Evolutionary conservation across 2,888 invertebrate species (phyloP).

Genomic region (Drosophila robusta): DNA sequence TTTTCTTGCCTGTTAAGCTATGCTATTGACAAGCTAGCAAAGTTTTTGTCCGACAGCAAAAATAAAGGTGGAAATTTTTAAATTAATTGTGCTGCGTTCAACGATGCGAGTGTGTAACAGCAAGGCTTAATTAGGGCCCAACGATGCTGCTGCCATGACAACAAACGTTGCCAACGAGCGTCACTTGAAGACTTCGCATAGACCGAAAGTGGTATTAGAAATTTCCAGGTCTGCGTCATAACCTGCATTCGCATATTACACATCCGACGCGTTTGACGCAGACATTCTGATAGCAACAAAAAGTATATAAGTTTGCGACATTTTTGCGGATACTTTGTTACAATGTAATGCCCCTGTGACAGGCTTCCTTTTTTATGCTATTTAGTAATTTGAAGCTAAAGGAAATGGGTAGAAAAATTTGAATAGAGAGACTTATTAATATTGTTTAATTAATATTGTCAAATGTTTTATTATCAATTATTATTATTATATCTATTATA

Average conservation of each 20-base stretch:
- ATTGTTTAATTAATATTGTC: too few species aligned
- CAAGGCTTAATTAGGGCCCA: constrained; percentile 62
- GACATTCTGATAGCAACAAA: constrained; percentile 11
- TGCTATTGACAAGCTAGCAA: constrained; percentile 25
- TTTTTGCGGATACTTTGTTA: constrained; percentile 4
- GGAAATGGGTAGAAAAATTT: background rate
- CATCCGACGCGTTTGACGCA: constrained; percentile 32
- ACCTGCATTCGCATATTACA: constrained; percentile 25
- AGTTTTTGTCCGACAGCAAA: constrained; percentile 4
- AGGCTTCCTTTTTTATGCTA: background rate
- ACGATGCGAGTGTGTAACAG: constrained; percentile 66
- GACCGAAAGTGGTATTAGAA: constrained; percentile 23
- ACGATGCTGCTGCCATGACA: constrained; percentile 14
- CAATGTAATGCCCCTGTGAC: background rate
- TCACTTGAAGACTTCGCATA: constrained; percentile 4
- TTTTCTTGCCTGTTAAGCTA: constrained; percentile 16
- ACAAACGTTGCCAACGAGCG: constrained; percentile 16
- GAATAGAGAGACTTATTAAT: too few species aligned
- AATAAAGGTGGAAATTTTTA: constrained; percentile 27
- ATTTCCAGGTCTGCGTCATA: constrained; percentile 12
- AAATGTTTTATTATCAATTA: too few species aligned
- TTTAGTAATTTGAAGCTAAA: too few species aligned
- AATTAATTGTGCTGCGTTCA: constrained; percentile 59
- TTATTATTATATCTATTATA: too few species aligned
- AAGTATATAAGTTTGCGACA: constrained; percentile 3